Conservation (phyloP, 2,113 vertebrate species). For the Anarrhichthys ocellatus region DNA sequence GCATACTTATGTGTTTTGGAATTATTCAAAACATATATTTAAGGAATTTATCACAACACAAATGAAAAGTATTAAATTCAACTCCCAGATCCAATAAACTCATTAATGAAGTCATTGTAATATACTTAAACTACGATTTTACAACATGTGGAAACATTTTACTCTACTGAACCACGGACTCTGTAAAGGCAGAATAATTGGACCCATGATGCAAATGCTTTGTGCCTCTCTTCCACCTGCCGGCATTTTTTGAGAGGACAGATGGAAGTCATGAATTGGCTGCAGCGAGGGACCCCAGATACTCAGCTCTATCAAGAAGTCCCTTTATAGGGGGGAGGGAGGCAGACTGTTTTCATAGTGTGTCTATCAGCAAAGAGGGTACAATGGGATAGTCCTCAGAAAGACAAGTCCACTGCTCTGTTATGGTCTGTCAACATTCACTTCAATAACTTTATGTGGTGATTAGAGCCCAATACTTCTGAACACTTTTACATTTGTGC, state of each 20-base stretch:
- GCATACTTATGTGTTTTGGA: not conserved
- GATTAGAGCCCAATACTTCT: not conserved
- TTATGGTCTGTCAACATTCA: constrained; percentile 22
- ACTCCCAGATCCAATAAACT: constrained; percentile 3
- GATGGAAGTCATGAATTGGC: constrained; percentile 80
- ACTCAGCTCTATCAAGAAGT: constrained; percentile 72
- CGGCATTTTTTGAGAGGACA: constrained; percentile 72
- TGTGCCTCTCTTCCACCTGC: constrained; percentile 72
- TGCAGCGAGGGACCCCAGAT: constrained; percentile 65
- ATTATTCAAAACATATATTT: not conserved
- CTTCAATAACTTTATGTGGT: constrained; percentile 6
- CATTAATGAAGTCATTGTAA: constrained; percentile 2
- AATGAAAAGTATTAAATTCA: not conserved
- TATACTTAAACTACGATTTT: constrained; percentile 18
- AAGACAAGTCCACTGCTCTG: constrained; percentile 4
- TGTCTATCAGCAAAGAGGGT: constrained; percentile 50
- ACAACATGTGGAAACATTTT: constrained; percentile 27
- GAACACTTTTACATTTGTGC: not conserved
- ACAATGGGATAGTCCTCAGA: constrained; percentile 34
- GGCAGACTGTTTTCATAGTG: constrained; percentile 62
- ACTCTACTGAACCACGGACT: constrained; percentile 42
- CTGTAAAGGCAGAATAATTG: constrained; percentile 50
- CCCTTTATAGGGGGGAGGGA: constrained; percentile 60
- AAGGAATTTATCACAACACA: not conserved
- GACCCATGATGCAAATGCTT: constrained; percentile 63